A percentile compares a stretch with the other conserved stretches of the same genome.
Conservation (phyloP, 2,888 invertebrate species). For the Dicyrtoma fusca region DNA sequence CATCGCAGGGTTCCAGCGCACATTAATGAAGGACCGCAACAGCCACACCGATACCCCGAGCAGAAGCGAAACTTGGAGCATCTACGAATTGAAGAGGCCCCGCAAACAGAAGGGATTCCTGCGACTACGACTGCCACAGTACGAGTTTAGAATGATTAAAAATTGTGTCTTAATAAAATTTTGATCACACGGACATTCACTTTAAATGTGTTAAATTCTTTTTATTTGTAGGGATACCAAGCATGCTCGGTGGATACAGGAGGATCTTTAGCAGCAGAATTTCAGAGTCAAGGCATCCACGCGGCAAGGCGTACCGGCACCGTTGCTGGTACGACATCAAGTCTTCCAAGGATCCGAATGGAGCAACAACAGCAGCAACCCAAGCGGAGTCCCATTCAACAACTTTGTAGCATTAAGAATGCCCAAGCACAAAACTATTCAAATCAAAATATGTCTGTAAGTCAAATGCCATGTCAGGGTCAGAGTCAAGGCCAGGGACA, state of each 20-base stretch:
- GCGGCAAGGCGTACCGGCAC: neutral
- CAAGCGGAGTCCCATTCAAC: too few relatives aligned
- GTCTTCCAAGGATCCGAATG: neutral
- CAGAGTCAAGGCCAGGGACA: too few relatives aligned
- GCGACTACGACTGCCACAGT: neutral
- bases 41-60: neutral
- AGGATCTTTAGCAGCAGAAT: neutral
- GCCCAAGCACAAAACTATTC: too few relatives aligned
- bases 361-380: neutral
- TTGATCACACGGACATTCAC: too few relatives aligned
- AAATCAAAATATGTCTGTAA: too few relatives aligned
- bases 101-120: neutral
- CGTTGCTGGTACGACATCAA: neutral
- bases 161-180: neutral
- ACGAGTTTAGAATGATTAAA: neutral
- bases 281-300: neutral
- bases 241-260: neutral
- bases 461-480: too few relatives aligned
- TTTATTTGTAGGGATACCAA: too few relatives aligned
- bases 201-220: neutral
- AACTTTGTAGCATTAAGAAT: too few relatives aligned
- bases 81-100: neutral
- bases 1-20: conserved; percentile 1
- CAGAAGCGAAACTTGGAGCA: neutral
- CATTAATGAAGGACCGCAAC: too few relatives aligned